phyloP scores from a whole-genome alignment of 2,888 invertebrate species.

The Yponomeuta cagnagella region DNA sequence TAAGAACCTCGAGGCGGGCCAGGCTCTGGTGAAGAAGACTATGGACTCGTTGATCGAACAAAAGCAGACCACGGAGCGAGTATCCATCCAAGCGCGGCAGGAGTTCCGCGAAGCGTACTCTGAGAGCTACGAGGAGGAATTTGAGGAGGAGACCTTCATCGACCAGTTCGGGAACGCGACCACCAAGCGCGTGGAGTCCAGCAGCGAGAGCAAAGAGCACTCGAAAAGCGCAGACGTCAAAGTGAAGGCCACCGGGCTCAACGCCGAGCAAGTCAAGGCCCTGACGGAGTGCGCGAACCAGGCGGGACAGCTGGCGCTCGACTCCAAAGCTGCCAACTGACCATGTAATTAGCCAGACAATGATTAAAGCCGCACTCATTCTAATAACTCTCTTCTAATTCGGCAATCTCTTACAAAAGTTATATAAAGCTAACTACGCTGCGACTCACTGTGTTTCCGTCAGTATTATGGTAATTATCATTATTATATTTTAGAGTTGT shows the following conservation, averaged over 20 bases:
- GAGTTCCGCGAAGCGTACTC: conserved; percentile 66
- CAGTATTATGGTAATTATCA: neutral
- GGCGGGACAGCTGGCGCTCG: conserved; percentile 68
- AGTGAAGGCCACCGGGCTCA: conserved; percentile 67
- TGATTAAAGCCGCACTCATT: neutral
- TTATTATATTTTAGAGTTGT: no score
- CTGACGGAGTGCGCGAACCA: conserved; percentile 68
- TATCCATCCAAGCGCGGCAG: conserved; percentile 66
- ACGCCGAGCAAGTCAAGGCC: conserved; percentile 63
- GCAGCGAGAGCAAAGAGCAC: conserved; percentile 69
- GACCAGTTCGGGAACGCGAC: conserved; percentile 64
- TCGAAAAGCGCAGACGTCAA: conserved; percentile 66
- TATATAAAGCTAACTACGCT: neutral
- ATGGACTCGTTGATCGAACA: conserved; percentile 66
- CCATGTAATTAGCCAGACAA: conserved; percentile 43
- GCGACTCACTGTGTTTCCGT: neutral
- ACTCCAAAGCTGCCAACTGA: conserved; percentile 65
- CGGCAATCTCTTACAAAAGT: neutral
- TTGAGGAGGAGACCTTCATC: conserved; percentile 66
- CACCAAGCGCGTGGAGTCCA: conserved; percentile 63
- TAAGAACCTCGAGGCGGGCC: conserved; percentile 58
- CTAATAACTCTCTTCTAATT: conserved; percentile 4
- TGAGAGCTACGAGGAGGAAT: conserved; percentile 69
- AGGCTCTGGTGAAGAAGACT: conserved; percentile 64
- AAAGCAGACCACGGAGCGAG: conserved; percentile 55